Conservation (phyloP, 2,113 vertebrate species). For the Dermatemys mawii region DNA sequence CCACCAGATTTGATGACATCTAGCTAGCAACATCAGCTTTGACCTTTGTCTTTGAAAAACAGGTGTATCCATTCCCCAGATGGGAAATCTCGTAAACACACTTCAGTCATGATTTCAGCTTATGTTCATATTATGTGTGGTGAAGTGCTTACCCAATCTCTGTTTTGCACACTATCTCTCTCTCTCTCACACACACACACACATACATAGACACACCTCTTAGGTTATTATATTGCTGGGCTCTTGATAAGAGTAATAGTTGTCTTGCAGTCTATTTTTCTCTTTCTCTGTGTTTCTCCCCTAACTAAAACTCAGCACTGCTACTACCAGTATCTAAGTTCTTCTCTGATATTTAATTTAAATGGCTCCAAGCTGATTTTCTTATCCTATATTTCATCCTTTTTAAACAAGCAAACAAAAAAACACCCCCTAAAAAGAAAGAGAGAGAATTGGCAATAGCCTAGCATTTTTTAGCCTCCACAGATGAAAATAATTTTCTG, state of each 20-base stretch:
- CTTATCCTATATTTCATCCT: neutral
- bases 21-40: too few species aligned
- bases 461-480: neutral
- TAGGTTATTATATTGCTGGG: neutral
- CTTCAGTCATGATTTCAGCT: too few species aligned
- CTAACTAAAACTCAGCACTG: neutral
- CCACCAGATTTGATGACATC: too few species aligned
- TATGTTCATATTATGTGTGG: neutral
- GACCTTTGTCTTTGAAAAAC: too few species aligned
- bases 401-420: neutral
- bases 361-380: neutral
- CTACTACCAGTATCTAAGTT: neutral
- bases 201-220: too few species aligned
- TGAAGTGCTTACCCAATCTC: neutral
- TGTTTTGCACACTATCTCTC: neutral
- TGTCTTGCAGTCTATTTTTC: neutral
- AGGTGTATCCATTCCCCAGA: too few species aligned
- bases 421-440: neutral
- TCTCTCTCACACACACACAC: too few species aligned
- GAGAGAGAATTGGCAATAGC: rapidly evolving
- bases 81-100: too few species aligned
- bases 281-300: neutral
- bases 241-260: rapidly evolving
- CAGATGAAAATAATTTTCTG: neutral
- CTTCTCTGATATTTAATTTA: neutral